Evolutionary conservation across 1,140 invertebrate genomes (phyloP), one percentile per base, ranked within the genome.

Genomic region (Leptinotarsa undecemlineata): DNA sequence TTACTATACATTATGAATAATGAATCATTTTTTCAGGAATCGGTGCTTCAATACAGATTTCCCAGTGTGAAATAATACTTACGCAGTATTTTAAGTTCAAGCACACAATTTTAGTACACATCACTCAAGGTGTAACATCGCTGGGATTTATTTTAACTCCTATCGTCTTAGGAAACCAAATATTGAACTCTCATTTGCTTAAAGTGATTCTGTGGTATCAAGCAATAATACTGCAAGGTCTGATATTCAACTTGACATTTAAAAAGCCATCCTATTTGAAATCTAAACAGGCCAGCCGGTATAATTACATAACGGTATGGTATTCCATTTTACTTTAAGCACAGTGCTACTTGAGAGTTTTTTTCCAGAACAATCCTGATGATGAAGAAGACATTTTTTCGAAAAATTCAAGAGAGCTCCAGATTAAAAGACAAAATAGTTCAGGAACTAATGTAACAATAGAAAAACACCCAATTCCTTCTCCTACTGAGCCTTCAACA

Each of bases 221-320:
- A 71, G 77, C 82, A 13, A 73, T 84, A 33, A 79, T 84, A 33
- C 73, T 85, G 48, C 81, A 82, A 76, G 79, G 82, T 17, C 68
- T 83, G 14, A 62, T 83, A 62, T 67, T 81, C 5, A 76, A 76
- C 62, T 69, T 84, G 21, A 69, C 79, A 6, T 79, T 84, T 62
- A 80, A 76, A 64, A 84, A 84, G 72, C 83, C 83, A 1, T 51
- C 72, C 61, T 84, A 84, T 74, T 74, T 84, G 47, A 84, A 84
- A 77, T 80, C 77, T 15, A 64, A 70, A 68, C 63, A 68, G 60
- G 13, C 71, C 19, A 73, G 75, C 5, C 63, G 72, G 8, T 83
- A 82, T 69, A 77, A 81, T 66, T 80, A 81, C 64, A 76, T 82
- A 47, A 68, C 74, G 60, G 82, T 81, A 80, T 81, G 51, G 14